Evolutionary conservation across 2,888 invertebrate species (phyloP).

Genomic region (Philonicus albiceps): DNA sequence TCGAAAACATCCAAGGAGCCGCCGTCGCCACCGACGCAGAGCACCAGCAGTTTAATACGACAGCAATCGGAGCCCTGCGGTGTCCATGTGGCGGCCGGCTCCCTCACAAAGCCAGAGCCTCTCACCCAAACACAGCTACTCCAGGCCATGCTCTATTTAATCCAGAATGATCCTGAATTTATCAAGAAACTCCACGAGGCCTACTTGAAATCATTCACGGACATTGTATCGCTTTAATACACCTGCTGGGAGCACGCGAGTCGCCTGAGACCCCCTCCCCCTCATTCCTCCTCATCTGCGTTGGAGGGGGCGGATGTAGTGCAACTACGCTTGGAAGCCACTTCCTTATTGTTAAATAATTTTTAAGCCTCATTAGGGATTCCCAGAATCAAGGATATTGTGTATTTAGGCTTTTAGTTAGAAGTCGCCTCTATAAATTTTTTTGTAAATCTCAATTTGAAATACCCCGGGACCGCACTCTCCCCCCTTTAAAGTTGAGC

Average conservation of each 20-base stretch:
- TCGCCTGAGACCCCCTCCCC: background rate
- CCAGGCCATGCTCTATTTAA: slow-evolving; percentile 86
- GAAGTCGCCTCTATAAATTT: background rate
- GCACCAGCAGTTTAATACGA: background rate
- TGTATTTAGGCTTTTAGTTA: slow-evolving; percentile 26
- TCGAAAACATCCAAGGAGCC: slow-evolving; percentile 54
- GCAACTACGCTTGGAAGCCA: slow-evolving; percentile 12
- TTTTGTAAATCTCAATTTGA: background rate
- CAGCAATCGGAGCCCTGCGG: slow-evolving; percentile 44
- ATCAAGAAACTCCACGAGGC: slow-evolving; percentile 90
- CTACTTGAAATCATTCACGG: slow-evolving; percentile 85
- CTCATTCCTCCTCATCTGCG: background rate
- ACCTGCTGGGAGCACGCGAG: background rate
- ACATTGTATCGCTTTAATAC: slow-evolving; percentile 63
- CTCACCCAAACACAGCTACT: slow-evolving; percentile 87
- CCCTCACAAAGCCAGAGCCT: slow-evolving; percentile 66
- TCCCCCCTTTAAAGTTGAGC: background rate
- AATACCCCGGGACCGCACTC: background rate
- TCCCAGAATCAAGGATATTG: slow-evolving; percentile 14
- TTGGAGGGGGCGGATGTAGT: background rate
- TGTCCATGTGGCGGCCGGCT: background rate
- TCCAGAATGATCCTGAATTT: slow-evolving; percentile 88
- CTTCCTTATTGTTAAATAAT: slow-evolving; percentile 29
- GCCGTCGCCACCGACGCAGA: background rate
- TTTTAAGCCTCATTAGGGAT: slow-evolving; percentile 28